Base-by-base conservation (phyloP, 2,113 vertebrate species). In the Aleadryas rufinucha region DNA sequence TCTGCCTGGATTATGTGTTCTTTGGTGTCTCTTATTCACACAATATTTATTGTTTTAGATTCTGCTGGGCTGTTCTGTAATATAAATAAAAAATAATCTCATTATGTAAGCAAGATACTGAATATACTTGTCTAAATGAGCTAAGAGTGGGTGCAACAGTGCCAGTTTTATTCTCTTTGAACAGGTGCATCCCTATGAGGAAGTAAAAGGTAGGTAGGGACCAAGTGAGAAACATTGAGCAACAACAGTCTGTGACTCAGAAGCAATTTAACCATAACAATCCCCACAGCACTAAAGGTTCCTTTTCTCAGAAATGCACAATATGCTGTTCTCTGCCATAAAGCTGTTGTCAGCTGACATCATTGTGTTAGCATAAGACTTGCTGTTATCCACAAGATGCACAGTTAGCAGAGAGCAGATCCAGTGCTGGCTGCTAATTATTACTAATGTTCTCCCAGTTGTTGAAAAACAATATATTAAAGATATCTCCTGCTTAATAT, bases 241-340 rank as follows among this genome's bases (percentile, higher is more conserved):
- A 94, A 37, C 28, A 83, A n/a, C 15, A 0, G 5, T 47, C 35
- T 37, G 65, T 95, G 89, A 93, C 78, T 96, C 82, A 78, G 84
- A 86, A 86, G 71, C 78, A 81, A 61, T 91, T 95, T 92, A 93
- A 83, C 70, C 37, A 88, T 82, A 90, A 60, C 68, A 84, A 88
- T 91, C 42, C 65, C 35, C 8, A 42, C 20, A 59, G 65, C 63
- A 82, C 52, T 90, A 44, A 77, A 89, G 64, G 80, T 82, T 84
- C 76, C 33, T 81, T 71, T 95, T 56, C 57, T 44, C 93, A 87
- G 88, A 74, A 96, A 92, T 39, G 64, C 65, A 64, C 61, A 81
- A 59, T 78, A 68, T 78, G 91, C 86, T 94, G 30, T 70, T 86
- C 76, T 88, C 53, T 78, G 89, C 90, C 94, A 9, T 75, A 70